phyloP scores from a whole-genome alignment of 2,113 vertebrate species.

The Acrocephalus kingi region DNA sequence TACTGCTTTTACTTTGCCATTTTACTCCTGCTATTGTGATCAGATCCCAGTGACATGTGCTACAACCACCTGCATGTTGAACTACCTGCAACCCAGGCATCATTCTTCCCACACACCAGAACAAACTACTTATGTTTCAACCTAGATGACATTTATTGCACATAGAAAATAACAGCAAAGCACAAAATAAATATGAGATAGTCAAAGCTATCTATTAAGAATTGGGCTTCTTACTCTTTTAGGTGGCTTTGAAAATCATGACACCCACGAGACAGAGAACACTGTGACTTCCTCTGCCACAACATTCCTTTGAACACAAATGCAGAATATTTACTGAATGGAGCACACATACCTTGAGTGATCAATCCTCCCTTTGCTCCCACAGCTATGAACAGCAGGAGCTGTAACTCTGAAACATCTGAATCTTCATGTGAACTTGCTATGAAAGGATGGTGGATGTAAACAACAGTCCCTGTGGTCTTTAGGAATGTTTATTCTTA shows the following conservation, averaged over 20 bases:
- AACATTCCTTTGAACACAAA: not conserved
- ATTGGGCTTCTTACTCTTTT: not conserved
- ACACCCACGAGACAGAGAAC: not conserved
- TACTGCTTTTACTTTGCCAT: constrained; percentile 10
- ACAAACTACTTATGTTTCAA: constrained; percentile 12
- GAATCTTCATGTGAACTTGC: not conserved
- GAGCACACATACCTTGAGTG: not conserved
- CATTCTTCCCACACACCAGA: not conserved
- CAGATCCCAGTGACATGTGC: not conserved
- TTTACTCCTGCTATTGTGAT: constrained; percentile 10
- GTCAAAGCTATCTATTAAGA: not conserved
- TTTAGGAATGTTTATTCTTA: not conserved
- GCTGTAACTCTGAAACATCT: not conserved
- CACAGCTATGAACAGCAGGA: not conserved
- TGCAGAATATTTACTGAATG: not conserved
- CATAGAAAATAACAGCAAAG: not conserved
- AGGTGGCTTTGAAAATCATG: constrained; percentile 14
- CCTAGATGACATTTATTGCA: constrained; percentile 19
- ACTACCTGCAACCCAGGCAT: not conserved
- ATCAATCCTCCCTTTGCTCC: not conserved
- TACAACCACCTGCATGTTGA: not conserved
- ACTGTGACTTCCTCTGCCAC: not conserved
- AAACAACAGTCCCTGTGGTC: not conserved
- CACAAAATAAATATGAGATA: constrained; percentile 2
- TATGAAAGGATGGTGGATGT: not conserved